These are phyloP conservation scores for Lagria hirta DNA, from an alignment of 2,888 invertebrate genomes.

Conservation along the genomic window DNA sequence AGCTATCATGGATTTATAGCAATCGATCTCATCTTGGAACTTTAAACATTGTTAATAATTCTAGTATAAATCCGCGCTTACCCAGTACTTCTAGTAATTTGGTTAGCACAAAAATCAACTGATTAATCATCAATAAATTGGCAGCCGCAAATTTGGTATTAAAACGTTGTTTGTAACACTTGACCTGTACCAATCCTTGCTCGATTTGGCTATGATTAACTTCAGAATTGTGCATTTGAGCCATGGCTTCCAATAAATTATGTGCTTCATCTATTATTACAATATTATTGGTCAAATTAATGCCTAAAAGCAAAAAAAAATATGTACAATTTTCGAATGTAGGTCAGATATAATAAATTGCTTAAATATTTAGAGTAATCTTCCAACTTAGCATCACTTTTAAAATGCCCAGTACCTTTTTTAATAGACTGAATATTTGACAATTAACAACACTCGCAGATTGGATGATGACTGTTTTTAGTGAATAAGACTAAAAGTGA, in stretches of 20 bases:
- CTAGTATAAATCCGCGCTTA: conserved; percentile 19
- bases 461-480: too few species aligned
- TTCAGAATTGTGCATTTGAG: conserved; percentile 79
- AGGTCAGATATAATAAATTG: too few species aligned
- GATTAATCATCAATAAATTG: conserved; percentile 80
- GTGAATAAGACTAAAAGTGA: too few species aligned
- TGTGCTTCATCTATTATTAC: conserved; percentile 96
- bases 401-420: too few species aligned
- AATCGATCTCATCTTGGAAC: too few species aligned
- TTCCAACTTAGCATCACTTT: too few species aligned
- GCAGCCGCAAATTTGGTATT: conserved; percentile 72
- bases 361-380: too few species aligned
- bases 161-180: conserved; percentile 74
- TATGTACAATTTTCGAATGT: too few species aligned
- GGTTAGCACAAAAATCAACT: conserved; percentile 75
- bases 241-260: conserved; percentile 88
- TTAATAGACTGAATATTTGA: too few species aligned
- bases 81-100: conserved; percentile 57
- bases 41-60: background rate
- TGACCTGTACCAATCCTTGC: conserved; percentile 65
- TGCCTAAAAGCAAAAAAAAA: too few species aligned
- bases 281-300: conserved; percentile 49
- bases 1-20: too few species aligned
- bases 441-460: too few species aligned
- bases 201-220: conserved; percentile 68